A percentile compares a stretch with the other conserved stretches of the same genome.
phyloP scores from a whole-genome alignment of 1,140 invertebrate genomes.

The Argopecten irradians region DNA sequence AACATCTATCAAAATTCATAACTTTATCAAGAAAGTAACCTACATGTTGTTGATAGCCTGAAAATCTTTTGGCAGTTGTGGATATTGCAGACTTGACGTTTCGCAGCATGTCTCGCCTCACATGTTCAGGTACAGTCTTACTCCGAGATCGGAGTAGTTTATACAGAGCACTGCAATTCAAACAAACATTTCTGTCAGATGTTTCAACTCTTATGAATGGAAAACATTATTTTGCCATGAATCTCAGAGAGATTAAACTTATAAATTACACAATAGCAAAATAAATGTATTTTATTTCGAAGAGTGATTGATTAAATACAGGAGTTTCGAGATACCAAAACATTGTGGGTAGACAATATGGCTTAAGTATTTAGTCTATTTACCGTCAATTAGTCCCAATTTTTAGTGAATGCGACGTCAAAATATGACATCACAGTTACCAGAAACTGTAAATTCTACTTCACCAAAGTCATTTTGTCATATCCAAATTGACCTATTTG shows the following conservation, averaged over 20 bases:
- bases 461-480: too few relatives aligned
- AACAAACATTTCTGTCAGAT: neutral
- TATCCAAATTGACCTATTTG: neutral
- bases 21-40: constrained; percentile 29
- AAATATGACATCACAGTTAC: too few relatives aligned
- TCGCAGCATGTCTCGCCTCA: constrained; percentile 59
- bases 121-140: constrained; percentile 43
- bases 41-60: constrained; percentile 72
- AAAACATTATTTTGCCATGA: neutral
- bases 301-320: too few relatives aligned
- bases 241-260: too few relatives aligned
- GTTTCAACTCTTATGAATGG: neutral
- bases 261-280: too few relatives aligned
- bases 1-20: neutral
- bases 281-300: too few relatives aligned
- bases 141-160: constrained; percentile 55
- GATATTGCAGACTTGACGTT: constrained; percentile 70
- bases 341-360: too few relatives aligned
- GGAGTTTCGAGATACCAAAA: too few relatives aligned
- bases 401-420: too few relatives aligned
- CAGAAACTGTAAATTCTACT: too few relatives aligned
- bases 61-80: constrained; percentile 65
- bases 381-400: too few relatives aligned
- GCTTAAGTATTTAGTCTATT: too few relatives aligned
- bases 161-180: constrained; percentile 57